A percentile compares a stretch with the other conserved stretches of the same genome.
These are phyloP conservation scores for Harpegnathos saltator DNA, from an alignment of 1,140 invertebrate genomes.

Conservation along the genomic window DNA sequence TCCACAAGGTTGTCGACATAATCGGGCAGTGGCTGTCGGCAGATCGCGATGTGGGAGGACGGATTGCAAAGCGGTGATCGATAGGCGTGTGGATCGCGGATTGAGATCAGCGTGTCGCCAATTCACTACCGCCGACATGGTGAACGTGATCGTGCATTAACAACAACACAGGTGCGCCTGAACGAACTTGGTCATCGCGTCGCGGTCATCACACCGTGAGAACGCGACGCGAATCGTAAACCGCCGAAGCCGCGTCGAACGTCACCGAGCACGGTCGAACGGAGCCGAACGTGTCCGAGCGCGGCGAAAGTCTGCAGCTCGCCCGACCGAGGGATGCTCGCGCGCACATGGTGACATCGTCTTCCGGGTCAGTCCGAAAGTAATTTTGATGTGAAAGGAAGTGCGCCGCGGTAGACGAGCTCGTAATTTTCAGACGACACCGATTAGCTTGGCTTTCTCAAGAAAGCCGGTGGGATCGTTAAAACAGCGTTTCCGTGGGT, in stretches of 20 bases:
- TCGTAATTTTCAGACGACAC: not conserved
- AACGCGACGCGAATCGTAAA: slow-evolving; percentile 30
- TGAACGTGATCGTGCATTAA: not conserved
- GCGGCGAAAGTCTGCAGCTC: slow-evolving; percentile 26
- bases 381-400: slow-evolving; percentile 8
- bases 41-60: slow-evolving; percentile 71
- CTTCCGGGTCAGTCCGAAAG: slow-evolving; percentile 71
- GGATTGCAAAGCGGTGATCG: slow-evolving; percentile 33
- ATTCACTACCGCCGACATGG: not conserved
- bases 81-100: not conserved
- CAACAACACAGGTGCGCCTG: no score
- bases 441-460: not conserved
- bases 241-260: slow-evolving; percentile 3
- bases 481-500: not conserved
- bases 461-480: not conserved
- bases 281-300: slow-evolving; percentile 1
- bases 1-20: slow-evolving; percentile 80
- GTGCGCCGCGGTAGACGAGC: not conserved
- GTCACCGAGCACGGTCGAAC: not conserved
- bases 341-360: slow-evolving; percentile 77
- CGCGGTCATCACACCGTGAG: not conserved
- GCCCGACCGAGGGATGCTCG: slow-evolving; percentile 65
- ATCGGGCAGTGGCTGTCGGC: slow-evolving; percentile 78
- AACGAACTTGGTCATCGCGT: not conserved
- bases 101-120: slow-evolving; percentile 2